Percentiles rank a stretch among this genome's conserved stretches.
Evolutionary conservation across 2,797 vertebrate genomes (phyloP).

Genomic region (Danio kyathit): DNA sequence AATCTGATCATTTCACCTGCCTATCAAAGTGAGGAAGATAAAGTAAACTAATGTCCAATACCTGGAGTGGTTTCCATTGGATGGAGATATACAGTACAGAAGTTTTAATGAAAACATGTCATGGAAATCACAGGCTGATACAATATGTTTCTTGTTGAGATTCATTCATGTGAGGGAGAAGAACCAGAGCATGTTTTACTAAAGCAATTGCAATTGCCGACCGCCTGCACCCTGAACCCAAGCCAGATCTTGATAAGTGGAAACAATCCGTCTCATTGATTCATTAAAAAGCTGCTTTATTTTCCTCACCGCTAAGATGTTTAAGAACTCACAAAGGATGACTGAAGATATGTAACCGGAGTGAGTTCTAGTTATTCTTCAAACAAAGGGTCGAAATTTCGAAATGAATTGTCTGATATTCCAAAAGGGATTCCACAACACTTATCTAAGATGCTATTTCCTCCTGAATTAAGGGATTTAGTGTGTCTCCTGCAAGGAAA

Average conservation of each 20-base stretch:
- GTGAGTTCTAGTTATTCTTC: neutral
- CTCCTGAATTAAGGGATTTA: conserved; percentile 25
- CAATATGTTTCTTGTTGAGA: conserved; percentile 56
- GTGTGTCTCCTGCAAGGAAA: conserved; percentile 13
- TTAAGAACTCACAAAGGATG: conserved; percentile 13
- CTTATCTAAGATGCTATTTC: conserved; percentile 2
- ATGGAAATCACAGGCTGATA: conserved; percentile 41
- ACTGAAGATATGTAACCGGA: conserved; percentile 11
- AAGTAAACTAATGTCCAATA: conserved; percentile 49
- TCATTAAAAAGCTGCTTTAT: conserved; percentile 38
- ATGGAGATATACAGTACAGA: conserved; percentile 16
- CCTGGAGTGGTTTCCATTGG: conserved; percentile 42
- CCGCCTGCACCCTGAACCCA: conserved; percentile 40
- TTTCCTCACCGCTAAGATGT: conserved; percentile 18
- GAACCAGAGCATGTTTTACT: conserved; percentile 56
- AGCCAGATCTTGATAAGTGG: conserved; percentile 53
- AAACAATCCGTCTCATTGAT: conserved; percentile 50
- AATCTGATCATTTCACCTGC: conserved; percentile 71
- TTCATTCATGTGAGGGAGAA: conserved; percentile 54
- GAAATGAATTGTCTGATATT: conserved; percentile 1
- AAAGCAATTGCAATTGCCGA: conserved; percentile 40
- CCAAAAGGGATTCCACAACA: neutral
- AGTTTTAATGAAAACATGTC: conserved; percentile 52
- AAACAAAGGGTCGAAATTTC: neutral
- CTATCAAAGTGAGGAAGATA: conserved; percentile 44